phyloP scores from a whole-genome alignment of 23 tunicate species.

The Botrylloides violaceus region DNA sequence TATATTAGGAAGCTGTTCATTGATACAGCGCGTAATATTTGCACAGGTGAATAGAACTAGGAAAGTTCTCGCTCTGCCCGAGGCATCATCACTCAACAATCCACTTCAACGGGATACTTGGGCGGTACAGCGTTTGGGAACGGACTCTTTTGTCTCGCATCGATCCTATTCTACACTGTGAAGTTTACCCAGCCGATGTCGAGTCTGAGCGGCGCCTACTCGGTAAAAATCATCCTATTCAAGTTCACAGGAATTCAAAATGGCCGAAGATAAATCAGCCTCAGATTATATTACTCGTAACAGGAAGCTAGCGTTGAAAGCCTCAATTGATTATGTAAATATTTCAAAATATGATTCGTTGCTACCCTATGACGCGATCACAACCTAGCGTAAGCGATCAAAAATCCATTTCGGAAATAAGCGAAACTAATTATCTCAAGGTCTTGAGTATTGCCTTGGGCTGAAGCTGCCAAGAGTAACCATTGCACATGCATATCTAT shows the following conservation, averaged over 20 bases:
- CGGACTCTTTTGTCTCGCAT: background rate
- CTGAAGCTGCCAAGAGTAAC: too few relatives aligned
- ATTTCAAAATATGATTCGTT: background rate
- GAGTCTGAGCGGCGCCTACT: background rate
- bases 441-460: too few relatives aligned
- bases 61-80: conserved; percentile 1
- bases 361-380: too few relatives aligned
- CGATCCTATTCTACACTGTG: background rate
- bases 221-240: background rate
- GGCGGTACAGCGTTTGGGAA: background rate
- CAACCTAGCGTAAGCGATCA: too few relatives aligned
- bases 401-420: too few relatives aligned
- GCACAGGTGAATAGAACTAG: conserved; percentile 8
- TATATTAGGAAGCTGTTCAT: background rate
- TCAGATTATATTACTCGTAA: background rate
- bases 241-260: background rate
- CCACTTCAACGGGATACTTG: conserved; percentile 18
- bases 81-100: conserved; percentile 25
- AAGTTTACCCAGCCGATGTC: background rate
- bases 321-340: background rate
- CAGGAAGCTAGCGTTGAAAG: background rate
- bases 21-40: conserved; percentile 24
- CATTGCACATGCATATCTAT: too few relatives aligned
- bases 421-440: too few relatives aligned
- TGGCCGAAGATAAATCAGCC: background rate